Evolutionary conservation across 64 coral and sea anemone species (phyloP).

Genomic region (Stichodactyla helianthus): DNA sequence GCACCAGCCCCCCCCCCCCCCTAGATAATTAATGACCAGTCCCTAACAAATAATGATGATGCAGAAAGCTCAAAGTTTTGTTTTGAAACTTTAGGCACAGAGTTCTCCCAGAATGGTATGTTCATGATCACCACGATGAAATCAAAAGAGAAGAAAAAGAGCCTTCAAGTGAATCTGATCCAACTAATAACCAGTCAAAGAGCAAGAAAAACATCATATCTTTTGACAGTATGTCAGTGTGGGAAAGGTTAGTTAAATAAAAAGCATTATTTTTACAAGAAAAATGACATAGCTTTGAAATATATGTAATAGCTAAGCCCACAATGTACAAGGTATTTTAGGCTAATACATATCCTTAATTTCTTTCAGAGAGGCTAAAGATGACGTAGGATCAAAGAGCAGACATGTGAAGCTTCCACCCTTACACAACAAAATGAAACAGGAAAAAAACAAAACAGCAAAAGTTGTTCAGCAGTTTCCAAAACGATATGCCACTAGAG

Average conservation of each 20-base stretch:
- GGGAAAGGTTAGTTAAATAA: conserved; percentile 49
- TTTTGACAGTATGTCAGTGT: conserved; percentile 62
- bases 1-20: too few relatives aligned
- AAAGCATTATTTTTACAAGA: neutral
- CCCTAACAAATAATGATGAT: neutral
- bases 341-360: too few relatives aligned
- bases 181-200: neutral
- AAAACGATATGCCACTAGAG: neutral
- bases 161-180: neutral
- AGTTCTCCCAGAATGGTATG: conserved; percentile 85
- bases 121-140: conserved; percentile 41
- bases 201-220: conserved; percentile 50
- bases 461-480: conserved; percentile 10
- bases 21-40: neutral
- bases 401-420: neutral
- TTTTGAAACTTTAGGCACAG: conserved; percentile 31
- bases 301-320: neutral
- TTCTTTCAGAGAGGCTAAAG: neutral
- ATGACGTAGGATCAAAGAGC: neutral
- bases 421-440: neutral
- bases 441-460: neutral
- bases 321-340: conserved; percentile 8
- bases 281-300: neutral
- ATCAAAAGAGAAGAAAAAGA: conserved; percentile 21
- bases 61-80: too few relatives aligned